Conservation (phyloP, 1,140 invertebrate genomes). For the Polypedilum pembai region DNA sequence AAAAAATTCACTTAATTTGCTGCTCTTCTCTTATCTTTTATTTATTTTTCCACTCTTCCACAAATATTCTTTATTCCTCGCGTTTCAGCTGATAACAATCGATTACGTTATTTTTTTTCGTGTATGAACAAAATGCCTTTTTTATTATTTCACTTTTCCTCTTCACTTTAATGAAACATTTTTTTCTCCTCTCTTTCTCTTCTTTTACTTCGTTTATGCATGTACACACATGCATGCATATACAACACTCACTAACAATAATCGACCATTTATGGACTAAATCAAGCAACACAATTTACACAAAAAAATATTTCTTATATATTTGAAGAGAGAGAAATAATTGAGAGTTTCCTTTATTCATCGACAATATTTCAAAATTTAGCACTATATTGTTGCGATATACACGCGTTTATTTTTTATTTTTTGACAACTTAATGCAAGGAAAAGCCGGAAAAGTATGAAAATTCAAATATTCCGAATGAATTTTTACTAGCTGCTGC, state of each 20-base stretch:
- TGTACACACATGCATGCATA: neutral
- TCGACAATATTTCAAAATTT: too few relatives aligned
- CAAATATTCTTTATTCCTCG: neutral
- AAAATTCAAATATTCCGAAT: neutral
- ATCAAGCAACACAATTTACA: slow-evolving; percentile 9
- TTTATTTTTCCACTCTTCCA: slow-evolving; percentile 18
- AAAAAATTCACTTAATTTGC: slow-evolving; percentile 2
- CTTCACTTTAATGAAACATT: neutral
- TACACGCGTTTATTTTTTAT: slow-evolving; percentile 15
- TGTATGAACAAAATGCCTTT: neutral
- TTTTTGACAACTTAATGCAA: slow-evolving; percentile 21
- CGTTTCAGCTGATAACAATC: neutral
- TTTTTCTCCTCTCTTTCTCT: slow-evolving; percentile 17
- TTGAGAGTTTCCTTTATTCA: neutral
- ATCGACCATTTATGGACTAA: slow-evolving; percentile 11
- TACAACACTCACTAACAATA: slow-evolving; percentile 8
- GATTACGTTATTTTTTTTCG: slow-evolving; percentile 5
- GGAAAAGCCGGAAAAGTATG: slow-evolving; percentile 27
- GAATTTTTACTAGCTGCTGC: neutral
- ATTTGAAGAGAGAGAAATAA: neutral
- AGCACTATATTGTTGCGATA: neutral
- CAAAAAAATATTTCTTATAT: slow-evolving; percentile 14
- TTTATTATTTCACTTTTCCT: neutral
- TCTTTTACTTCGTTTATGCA: neutral
- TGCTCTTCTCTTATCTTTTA: slow-evolving; percentile 12